phyloP scores from a whole-genome alignment of 1,140 invertebrate species.

The Cryptotermes secundus region DNA sequence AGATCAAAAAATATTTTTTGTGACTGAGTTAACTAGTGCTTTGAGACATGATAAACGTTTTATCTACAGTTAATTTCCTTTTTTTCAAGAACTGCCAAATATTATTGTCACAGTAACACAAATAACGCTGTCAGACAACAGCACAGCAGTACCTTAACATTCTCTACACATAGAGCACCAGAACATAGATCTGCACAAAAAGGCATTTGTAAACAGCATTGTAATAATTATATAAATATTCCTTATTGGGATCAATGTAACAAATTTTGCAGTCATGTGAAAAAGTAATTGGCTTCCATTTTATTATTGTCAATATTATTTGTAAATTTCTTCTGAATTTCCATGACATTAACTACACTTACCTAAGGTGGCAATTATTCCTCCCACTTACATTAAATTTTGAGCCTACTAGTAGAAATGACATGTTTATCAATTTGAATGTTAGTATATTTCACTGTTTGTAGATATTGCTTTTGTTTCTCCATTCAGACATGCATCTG shows the following conservation, averaged over 20 bases:
- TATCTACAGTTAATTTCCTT: constrained; percentile 15
- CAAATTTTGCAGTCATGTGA: neutral
- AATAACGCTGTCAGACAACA: neutral
- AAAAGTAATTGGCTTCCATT: neutral
- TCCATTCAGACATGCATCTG: no score
- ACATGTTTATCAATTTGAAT: no score
- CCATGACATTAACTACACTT: no score
- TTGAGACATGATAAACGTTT: neutral
- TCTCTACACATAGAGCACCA: constrained; percentile 9
- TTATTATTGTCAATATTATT: no score
- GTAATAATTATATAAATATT: neutral
- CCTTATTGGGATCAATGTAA: neutral
- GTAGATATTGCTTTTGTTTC: no score
- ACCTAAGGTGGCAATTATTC: no score
- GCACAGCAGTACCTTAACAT: neutral
- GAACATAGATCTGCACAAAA: neutral
- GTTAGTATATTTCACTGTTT: no score
- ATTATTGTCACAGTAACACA: constrained; percentile 10
- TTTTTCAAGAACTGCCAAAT: neutral
- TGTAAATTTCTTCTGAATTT: no score
- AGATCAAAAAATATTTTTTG: constrained; percentile 11
- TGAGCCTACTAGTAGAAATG: no score
- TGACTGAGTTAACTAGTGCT: constrained; percentile 11
- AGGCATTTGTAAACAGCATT: neutral
- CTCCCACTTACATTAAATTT: no score